Percentiles rank a stretch among this genome's conserved stretches.
These are phyloP conservation scores for Habrosyne pyritoides DNA, from an alignment of 2,888 invertebrate species.

Conservation along the genomic window DNA sequence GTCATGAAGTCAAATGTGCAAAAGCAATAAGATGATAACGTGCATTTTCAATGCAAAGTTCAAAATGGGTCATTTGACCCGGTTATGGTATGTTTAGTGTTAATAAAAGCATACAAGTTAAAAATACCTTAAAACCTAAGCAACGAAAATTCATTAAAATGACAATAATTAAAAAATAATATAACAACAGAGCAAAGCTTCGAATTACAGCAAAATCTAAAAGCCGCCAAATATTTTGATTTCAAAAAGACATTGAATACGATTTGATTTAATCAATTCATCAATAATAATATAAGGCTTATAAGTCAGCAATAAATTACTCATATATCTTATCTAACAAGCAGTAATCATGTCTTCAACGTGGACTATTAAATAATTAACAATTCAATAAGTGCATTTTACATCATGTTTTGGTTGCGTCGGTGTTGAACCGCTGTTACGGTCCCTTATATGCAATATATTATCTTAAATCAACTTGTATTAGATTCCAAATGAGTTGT, in stretches of 20 bases:
- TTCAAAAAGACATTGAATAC: not conserved
- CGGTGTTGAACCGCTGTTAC: slow-evolving; percentile 30
- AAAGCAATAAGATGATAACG: no score
- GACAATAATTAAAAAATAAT: no score
- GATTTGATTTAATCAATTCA: not conserved
- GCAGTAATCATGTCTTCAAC: slow-evolving; percentile 35
- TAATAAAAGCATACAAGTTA: no score
- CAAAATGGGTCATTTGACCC: no score
- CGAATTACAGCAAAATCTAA: not conserved
- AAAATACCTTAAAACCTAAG: no score
- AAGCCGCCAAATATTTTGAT: not conserved
- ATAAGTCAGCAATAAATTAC: slow-evolving; percentile 20
- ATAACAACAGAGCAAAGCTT: no score
- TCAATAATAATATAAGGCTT: slow-evolving; percentile 11
- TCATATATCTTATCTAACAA: slow-evolving; percentile 28
- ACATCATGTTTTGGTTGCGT: slow-evolving; percentile 32
- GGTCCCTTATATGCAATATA: slow-evolving; percentile 28
- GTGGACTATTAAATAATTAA: slow-evolving; percentile 29
- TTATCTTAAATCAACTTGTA: not conserved
- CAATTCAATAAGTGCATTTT: slow-evolving; percentile 32
- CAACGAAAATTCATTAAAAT: not conserved
- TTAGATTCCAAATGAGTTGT: not conserved
- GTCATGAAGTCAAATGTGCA: no score
- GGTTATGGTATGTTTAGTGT: no score
- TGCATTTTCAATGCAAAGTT: no score